These are phyloP conservation scores for Andricus grossulariae DNA, from an alignment of 1,140 invertebrate genomes.

Conservation along the genomic window DNA sequence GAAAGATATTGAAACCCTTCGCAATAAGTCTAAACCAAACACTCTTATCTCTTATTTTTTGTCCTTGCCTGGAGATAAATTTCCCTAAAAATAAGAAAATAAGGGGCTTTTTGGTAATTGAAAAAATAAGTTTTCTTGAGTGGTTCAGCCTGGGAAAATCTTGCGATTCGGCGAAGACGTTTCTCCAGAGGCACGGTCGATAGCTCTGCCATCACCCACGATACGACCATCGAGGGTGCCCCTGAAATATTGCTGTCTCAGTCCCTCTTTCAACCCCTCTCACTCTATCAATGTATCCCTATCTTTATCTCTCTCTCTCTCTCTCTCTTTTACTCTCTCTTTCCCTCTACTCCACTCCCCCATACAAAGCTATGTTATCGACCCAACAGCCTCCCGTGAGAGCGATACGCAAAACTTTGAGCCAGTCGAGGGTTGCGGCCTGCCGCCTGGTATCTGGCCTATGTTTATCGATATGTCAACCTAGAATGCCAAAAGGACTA, in stretches of 20 bases:
- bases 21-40: no score
- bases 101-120: no score
- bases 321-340: conserved; percentile 10
- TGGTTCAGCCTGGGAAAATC: conserved; percentile 42
- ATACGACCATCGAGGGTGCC: conserved; percentile 30
- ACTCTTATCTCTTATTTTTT: no score
- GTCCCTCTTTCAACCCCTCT: not conserved
- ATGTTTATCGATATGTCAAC: conserved; percentile 29
- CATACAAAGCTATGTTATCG: conserved; percentile 51
- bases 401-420: conserved; percentile 54
- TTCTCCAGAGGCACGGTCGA: conserved; percentile 56
- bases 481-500: not conserved
- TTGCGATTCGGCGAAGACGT: conserved; percentile 57
- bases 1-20: no score
- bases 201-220: conserved; percentile 53
- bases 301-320: not conserved
- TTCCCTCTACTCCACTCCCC: conserved; percentile 3
- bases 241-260: conserved; percentile 28
- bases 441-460: not conserved
- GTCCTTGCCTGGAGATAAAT: no score
- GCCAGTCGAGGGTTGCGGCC: conserved; percentile 22
- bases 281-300: not conserved
- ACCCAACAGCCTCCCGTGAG: conserved; percentile 58
- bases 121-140: no score
- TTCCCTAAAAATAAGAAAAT: no score